These are phyloP conservation scores for Microcebus lehilahytsara DNA, from an alignment of 2,113 vertebrate genomes.

Conservation along the genomic window DNA sequence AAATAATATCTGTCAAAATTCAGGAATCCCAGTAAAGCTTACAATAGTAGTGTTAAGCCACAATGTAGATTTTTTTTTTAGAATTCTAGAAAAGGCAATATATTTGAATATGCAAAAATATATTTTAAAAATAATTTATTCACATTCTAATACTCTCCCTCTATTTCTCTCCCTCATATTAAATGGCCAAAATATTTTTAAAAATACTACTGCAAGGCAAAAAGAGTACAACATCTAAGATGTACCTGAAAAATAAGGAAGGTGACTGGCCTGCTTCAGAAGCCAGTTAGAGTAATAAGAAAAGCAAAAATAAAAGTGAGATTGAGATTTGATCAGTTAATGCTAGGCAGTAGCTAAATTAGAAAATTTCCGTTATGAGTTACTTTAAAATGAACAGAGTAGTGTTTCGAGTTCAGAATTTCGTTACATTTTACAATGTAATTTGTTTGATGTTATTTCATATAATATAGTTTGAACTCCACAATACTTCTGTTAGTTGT, in stretches of 20 bases:
- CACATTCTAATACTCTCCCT: not conserved
- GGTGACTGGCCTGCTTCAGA: not conserved
- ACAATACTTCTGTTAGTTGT: not conserved
- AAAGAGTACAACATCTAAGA: not conserved
- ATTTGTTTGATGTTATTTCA: not conserved
- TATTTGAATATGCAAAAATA: not conserved
- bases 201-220: not conserved
- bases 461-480: not conserved
- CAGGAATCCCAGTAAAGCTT: not conserved
- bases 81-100: not conserved
- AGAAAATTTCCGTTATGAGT: not conserved
- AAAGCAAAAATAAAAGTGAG: not conserved
- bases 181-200: not conserved
- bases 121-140: not conserved
- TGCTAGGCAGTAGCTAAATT: not conserved
- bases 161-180: not conserved
- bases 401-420: not conserved
- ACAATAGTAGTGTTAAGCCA: not conserved
- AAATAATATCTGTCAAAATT: not conserved
- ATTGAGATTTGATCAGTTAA: not conserved
- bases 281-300: not conserved
- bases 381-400: not conserved
- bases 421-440: not conserved
- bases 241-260: not conserved
- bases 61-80: not conserved